Evolutionary conservation across 2,797 vertebrate species (phyloP).

Genomic region (Pangasius macronema): DNA sequence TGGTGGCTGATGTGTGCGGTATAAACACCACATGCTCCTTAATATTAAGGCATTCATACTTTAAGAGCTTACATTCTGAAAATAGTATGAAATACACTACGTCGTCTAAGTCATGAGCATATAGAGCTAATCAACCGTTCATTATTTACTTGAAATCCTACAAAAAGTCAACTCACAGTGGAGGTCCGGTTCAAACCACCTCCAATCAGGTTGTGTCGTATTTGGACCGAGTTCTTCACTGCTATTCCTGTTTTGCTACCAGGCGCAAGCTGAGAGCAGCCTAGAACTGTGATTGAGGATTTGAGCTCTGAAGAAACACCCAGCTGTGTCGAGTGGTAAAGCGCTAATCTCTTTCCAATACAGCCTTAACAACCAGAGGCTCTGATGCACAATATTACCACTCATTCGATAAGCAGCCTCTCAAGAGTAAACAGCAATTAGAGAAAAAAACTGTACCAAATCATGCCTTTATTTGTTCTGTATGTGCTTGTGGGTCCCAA

Average conservation of each 20-base stretch:
- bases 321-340: slow-evolving; percentile 77
- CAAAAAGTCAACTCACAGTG: background rate
- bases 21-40: slow-evolving; percentile 31
- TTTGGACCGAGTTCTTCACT: slow-evolving; percentile 7
- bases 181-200: slow-evolving; percentile 5
- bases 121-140: slow-evolving; percentile 43
- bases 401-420: slow-evolving; percentile 61
- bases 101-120: slow-evolving; percentile 13
- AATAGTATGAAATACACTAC: background rate
- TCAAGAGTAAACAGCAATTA: slow-evolving; percentile 58
- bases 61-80: slow-evolving; percentile 1
- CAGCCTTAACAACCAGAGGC: slow-evolving; percentile 67
- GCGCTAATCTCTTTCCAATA: slow-evolving; percentile 74
- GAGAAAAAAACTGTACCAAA: slow-evolving; percentile 47
- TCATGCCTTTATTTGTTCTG: slow-evolving; percentile 42
- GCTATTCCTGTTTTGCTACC: slow-evolving; percentile 10
- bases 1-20: background rate
- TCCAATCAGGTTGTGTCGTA: background rate
- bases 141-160: slow-evolving; percentile 33
- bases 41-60: background rate
- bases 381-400: slow-evolving; percentile 63
- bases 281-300: slow-evolving; percentile 65
- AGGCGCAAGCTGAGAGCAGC: slow-evolving; percentile 56
- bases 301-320: slow-evolving; percentile 67
- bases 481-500: slow-evolving; percentile 33